These are phyloP conservation scores for Novumbra hubbsi DNA, from an alignment of 2,797 vertebrate genomes.

Conservation along the genomic window DNA sequence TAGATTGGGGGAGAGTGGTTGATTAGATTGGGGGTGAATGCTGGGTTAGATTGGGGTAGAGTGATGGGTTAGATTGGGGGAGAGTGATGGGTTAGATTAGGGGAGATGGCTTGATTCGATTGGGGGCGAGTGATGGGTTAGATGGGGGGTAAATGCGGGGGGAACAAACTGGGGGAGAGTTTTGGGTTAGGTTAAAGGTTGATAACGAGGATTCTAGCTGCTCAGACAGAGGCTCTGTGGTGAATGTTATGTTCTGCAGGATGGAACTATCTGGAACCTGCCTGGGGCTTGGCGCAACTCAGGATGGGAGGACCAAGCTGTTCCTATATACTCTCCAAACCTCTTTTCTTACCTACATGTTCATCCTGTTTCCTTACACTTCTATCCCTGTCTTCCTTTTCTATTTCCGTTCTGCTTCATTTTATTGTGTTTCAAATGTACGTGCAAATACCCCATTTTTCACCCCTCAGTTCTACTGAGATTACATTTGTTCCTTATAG, in stretches of 20 bases:
- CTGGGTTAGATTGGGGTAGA: too few species aligned
- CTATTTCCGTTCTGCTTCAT: neutral
- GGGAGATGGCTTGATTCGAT: neutral
- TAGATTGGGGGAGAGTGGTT: too few species aligned
- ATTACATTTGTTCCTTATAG: constrained; percentile 32
- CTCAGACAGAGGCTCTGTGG: neutral
- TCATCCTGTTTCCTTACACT: neutral
- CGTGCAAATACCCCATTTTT: neutral
- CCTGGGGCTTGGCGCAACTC: constrained; percentile 23
- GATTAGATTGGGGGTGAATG: too few species aligned
- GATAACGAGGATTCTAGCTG: too few species aligned
- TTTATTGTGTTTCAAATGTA: neutral
- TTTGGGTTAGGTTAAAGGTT: too few species aligned
- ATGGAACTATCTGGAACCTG: constrained; percentile 29
- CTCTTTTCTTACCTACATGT: neutral
- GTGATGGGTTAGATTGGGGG: too few species aligned
- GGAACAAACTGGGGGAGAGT: neutral
- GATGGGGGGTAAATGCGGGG: too few species aligned
- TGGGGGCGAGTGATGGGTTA: neutral
- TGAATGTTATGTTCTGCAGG: neutral
- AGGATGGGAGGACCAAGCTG: constrained; percentile 21
- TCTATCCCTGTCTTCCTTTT: neutral
- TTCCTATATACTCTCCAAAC: constrained; percentile 10
- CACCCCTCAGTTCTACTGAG: constrained; percentile 1
- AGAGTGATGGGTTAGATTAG: neutral